A percentile compares a stretch with the other conserved stretches of the same genome.
These are phyloP conservation scores for Melanotaenia parkinsoni DNA, from an alignment of 2,797 vertebrate genomes.

Conservation along the genomic window DNA sequence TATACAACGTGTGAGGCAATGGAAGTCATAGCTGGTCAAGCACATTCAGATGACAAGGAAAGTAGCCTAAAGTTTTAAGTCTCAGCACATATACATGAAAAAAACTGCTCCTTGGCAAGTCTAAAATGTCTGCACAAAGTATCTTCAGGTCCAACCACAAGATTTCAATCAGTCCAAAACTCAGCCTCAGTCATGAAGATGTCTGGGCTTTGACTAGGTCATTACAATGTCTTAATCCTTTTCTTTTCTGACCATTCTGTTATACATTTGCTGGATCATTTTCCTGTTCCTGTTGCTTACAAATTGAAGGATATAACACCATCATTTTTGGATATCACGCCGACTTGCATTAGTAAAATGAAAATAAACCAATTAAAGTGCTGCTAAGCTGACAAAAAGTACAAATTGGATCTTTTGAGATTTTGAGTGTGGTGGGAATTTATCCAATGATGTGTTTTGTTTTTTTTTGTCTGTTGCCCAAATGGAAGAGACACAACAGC, in stretches of 20 bases:
- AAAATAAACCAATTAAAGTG: background rate
- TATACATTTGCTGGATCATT: background rate
- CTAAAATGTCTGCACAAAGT: background rate
- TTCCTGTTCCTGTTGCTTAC: background rate
- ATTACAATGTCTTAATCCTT: background rate
- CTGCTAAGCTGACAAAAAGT: conserved; percentile 19
- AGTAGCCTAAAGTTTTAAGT: background rate
- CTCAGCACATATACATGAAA: background rate
- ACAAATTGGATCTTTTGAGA: conserved; percentile 13
- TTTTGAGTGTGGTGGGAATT: conserved; percentile 33
- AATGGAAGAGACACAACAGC: conserved; percentile 47
- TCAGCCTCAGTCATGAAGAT: background rate
- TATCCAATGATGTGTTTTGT: conserved; percentile 37
- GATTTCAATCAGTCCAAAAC: background rate
- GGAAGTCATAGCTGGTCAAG: background rate
- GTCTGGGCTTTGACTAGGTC: background rate
- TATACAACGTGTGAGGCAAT: background rate
- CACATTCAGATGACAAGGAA: background rate
- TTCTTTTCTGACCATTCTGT: background rate
- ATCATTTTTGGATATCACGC: conserved; percentile 12
- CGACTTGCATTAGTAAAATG: background rate
- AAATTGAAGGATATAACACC: no score
- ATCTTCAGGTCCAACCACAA: background rate
- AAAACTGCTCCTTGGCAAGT: background rate
- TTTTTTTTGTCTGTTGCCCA: conserved; percentile 22